A percentile compares a stretch with the other conserved stretches of the same genome.
phyloP scores from a whole-genome alignment of 1,140 invertebrate species.

The Hirudo medicinalis region DNA sequence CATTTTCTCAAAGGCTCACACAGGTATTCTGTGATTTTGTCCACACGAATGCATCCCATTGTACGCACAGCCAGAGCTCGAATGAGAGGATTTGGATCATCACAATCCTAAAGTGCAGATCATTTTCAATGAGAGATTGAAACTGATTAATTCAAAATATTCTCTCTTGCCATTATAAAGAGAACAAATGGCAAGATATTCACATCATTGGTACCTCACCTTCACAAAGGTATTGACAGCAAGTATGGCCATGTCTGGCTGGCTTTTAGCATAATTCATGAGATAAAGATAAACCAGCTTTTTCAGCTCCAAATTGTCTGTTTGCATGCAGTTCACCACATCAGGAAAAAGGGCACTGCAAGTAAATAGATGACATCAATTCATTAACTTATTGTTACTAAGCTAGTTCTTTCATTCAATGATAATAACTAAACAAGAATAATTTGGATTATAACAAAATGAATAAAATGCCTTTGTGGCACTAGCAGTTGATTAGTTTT shows the following conservation, averaged over 20 bases:
- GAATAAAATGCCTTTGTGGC: no score
- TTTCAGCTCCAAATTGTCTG: slow-evolving; percentile 96
- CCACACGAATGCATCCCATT: slow-evolving; percentile 99
- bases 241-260: slow-evolving; percentile 99
- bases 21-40: slow-evolving; percentile 98
- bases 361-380: no score
- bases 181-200: neutral
- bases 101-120: slow-evolving; percentile 68
- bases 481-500: no score
- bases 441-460: no score
- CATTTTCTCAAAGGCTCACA: slow-evolving; percentile 97
- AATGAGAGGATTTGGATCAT: slow-evolving; percentile 97
- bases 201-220: slow-evolving; percentile 47
- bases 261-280: slow-evolving; percentile 99
- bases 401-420: no score
- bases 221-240: slow-evolving; percentile 99
- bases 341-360: slow-evolving; percentile 80
- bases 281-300: slow-evolving; percentile 97
- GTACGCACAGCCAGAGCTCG: slow-evolving; percentile 92
- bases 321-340: slow-evolving; percentile 99
- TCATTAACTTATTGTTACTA: no score
- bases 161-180: neutral
- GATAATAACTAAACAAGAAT: no score
- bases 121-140: neutral
- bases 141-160: slow-evolving; percentile 19